Conservation (phyloP, 2,888 invertebrate genomes). For the Oegoconia quadripuncta region DNA sequence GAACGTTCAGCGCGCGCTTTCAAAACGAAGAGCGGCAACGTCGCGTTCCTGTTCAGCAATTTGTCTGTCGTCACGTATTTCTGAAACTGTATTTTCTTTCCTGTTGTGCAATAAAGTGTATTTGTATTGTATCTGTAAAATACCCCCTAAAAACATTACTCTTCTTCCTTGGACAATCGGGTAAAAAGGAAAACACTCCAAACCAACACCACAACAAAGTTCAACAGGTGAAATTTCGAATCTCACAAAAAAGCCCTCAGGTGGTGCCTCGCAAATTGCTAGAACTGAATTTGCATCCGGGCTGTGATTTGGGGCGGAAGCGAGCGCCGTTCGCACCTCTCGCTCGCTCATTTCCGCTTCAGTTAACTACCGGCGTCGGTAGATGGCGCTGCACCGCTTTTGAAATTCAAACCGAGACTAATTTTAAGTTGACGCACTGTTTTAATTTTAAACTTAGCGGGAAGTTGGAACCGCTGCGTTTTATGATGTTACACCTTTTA, state of each 20-base stretch:
- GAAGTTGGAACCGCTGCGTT: too few species aligned
- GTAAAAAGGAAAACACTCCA: not conserved
- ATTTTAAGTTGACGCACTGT: not conserved
- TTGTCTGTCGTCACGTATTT: too few species aligned
- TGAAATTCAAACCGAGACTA: conserved; percentile 13
- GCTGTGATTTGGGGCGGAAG: conserved; percentile 42
- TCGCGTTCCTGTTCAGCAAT: too few species aligned
- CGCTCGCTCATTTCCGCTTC: conserved; percentile 36
- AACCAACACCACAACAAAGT: conserved; percentile 19
- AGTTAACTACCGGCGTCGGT: conserved; percentile 16
- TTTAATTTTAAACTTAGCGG: not conserved
- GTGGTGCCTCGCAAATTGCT: conserved; percentile 39
- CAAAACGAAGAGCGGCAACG: too few species aligned
- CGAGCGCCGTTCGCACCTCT: conserved; percentile 23
- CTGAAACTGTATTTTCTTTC: too few species aligned
- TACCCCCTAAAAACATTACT: too few species aligned
- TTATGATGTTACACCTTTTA: too few species aligned
- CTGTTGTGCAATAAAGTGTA: too few species aligned
- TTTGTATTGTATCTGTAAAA: too few species aligned
- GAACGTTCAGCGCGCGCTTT: too few species aligned
- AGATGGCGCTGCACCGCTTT: conserved; percentile 24
- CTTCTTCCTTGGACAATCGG: too few species aligned
- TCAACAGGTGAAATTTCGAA: conserved; percentile 39
- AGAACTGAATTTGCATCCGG: conserved; percentile 47
- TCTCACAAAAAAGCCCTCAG: conserved; percentile 19